Conservation (phyloP, 2,113 vertebrate genomes). For the Ptilonorhynchus violaceus region DNA sequence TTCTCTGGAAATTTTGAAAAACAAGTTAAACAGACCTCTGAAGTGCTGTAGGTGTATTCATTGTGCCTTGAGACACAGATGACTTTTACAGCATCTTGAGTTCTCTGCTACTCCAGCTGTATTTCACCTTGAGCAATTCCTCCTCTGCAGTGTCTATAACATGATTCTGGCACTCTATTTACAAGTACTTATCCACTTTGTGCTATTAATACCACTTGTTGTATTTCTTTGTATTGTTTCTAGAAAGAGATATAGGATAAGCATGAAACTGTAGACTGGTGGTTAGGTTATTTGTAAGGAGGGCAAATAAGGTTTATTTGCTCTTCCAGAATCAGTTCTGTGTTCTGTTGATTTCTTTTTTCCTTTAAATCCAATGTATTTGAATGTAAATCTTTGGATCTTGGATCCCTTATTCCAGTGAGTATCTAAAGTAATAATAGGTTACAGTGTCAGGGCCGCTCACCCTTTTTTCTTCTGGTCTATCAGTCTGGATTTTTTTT, state of each 20-base stretch:
- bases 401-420: not conserved
- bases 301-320: not conserved
- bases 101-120: not conserved
- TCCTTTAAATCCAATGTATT: not conserved
- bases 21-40: not conserved
- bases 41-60: not conserved
- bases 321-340: not conserved
- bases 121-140: not conserved
- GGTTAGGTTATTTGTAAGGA: not conserved
- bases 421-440: not conserved
- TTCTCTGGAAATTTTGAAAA: not conserved
- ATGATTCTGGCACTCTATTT: not conserved
- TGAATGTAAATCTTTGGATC: not conserved
- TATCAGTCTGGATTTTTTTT: not conserved
- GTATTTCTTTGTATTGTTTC: not conserved
- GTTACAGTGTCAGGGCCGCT: not conserved
- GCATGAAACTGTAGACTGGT: not conserved
- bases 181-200: not conserved
- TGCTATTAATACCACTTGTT: not conserved
- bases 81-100: not conserved
- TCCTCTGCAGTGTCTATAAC: not conserved
- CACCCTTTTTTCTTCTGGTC: not conserved
- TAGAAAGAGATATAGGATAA: not conserved
- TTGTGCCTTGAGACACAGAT: not conserved
- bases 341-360: not conserved